Conservation (phyloP, 2,888 invertebrate species). For the Plebejus argus region DNA sequence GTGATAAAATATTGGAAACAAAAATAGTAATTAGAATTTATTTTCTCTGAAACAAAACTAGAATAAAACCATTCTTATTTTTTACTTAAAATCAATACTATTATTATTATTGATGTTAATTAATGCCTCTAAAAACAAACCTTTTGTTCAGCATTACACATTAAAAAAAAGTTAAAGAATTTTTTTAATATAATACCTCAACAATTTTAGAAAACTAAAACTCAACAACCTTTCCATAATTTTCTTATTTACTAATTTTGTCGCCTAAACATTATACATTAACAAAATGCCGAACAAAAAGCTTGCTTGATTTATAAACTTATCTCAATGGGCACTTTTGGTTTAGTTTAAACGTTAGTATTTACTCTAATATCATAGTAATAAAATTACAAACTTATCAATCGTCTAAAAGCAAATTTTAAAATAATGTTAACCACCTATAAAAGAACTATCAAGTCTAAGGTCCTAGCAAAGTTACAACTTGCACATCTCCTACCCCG, state of each 20-base stretch:
- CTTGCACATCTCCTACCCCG: constrained; percentile 66
- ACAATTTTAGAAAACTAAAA: constrained; percentile 78
- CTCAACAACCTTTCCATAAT: constrained; percentile 75
- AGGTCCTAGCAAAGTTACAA: constrained; percentile 73
- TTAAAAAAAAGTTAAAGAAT: constrained; percentile 68
- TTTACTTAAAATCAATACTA: constrained; percentile 76
- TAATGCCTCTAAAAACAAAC: constrained; percentile 78
- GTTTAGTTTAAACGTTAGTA: constrained; percentile 80
- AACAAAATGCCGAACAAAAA: constrained; percentile 76
- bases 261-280: constrained; percentile 75
- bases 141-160: constrained; percentile 67
- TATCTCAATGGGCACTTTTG: constrained; percentile 82
- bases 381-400: constrained; percentile 77
- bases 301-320: constrained; percentile 75
- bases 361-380: constrained; percentile 76
- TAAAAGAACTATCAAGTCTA: constrained; percentile 78
- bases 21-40: constrained; percentile 80
- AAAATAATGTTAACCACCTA: constrained; percentile 76
- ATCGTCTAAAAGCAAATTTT: constrained; percentile 76
- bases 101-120: constrained; percentile 77
- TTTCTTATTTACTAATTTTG: constrained; percentile 77
- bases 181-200: constrained; percentile 73
- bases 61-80: constrained; percentile 77
- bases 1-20: constrained; percentile 80
- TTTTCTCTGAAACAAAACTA: constrained; percentile 77